phyloP scores from a whole-genome alignment of 30 jellyfish, hydroid and myxozoan species.

The Rhopilema esculentum region DNA sequence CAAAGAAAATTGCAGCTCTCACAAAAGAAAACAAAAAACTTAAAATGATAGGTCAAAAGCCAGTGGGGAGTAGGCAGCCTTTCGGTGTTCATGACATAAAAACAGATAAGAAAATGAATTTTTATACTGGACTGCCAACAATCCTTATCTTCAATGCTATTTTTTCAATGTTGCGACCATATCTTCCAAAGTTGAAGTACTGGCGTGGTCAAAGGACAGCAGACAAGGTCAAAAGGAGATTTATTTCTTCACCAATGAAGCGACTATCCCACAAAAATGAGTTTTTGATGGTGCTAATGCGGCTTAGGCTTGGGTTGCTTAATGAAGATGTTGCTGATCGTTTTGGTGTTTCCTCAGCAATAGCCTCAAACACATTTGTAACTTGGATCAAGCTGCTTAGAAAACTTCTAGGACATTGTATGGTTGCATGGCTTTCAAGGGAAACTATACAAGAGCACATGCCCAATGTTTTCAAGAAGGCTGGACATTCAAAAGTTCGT shows the following conservation, averaged over 20 bases:
- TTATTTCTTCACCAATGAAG: background rate
- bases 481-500: background rate
- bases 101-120: conserved; percentile 5
- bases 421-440: conserved; percentile 34
- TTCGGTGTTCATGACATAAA: background rate
- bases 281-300: conserved; percentile 18
- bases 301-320: conserved; percentile 51
- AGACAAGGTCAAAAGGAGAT: background rate
- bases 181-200: conserved; percentile 24
- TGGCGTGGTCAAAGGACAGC: conserved; percentile 27
- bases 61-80: background rate
- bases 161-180: conserved; percentile 25
- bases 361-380: conserved; percentile 12
- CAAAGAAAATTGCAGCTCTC: conserved; percentile 6
- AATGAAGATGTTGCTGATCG: conserved; percentile 65
- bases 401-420: conserved; percentile 5
- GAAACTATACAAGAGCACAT: conserved; percentile 2
- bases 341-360: conserved; percentile 26
- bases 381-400: conserved; percentile 38
- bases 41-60: background rate
- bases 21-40: conserved; percentile 6
- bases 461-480: conserved; percentile 13
- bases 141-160: conserved; percentile 32
- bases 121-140: conserved; percentile 5
- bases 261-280: conserved; percentile 16